Percentiles rank a stretch among this genome's conserved stretches.
Conservation (phyloP, 2,797 vertebrate genomes). For the Pantherophis alleghaniensis region DNA sequence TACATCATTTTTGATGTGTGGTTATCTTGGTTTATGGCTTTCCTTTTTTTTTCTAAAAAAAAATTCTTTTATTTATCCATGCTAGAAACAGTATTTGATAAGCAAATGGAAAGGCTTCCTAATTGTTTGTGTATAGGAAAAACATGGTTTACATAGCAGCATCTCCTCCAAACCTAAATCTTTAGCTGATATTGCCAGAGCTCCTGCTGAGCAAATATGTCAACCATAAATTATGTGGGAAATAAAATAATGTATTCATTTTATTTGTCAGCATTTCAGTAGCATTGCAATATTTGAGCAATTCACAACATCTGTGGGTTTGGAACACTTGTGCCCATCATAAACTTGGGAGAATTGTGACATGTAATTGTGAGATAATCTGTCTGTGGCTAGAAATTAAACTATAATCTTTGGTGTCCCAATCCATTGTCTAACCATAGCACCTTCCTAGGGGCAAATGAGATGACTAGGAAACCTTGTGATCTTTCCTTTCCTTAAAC, state of each 20-base stretch:
- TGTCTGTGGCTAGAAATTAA: background rate
- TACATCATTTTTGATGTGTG: background rate
- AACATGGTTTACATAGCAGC: background rate
- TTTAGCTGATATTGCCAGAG: background rate
- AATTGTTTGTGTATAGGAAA: background rate
- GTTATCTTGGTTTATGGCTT: background rate
- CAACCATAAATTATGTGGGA: conserved; percentile 36
- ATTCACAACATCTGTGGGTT: conserved; percentile 21
- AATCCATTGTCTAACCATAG: conserved; percentile 5
- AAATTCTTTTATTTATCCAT: background rate
- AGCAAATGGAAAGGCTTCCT: conserved; percentile 1
- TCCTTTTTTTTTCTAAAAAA: background rate
- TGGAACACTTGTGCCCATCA: conserved; percentile 22
- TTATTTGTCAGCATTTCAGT: conserved; percentile 26
- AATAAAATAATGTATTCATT: conserved; percentile 33
- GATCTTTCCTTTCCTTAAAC: conserved; percentile 17
- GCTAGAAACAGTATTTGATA: background rate
- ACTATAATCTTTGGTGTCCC: background rate
- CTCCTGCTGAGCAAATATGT: conserved; percentile 30
- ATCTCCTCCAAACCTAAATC: background rate
- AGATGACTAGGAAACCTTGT: background rate
- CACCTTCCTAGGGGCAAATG: background rate
- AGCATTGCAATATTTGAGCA: conserved; percentile 25
- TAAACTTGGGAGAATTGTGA: conserved; percentile 23
- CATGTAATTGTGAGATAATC: background rate